These are phyloP conservation scores for Balaeniceps rex DNA, from an alignment of 2,113 vertebrate genomes.

Conservation along the genomic window DNA sequence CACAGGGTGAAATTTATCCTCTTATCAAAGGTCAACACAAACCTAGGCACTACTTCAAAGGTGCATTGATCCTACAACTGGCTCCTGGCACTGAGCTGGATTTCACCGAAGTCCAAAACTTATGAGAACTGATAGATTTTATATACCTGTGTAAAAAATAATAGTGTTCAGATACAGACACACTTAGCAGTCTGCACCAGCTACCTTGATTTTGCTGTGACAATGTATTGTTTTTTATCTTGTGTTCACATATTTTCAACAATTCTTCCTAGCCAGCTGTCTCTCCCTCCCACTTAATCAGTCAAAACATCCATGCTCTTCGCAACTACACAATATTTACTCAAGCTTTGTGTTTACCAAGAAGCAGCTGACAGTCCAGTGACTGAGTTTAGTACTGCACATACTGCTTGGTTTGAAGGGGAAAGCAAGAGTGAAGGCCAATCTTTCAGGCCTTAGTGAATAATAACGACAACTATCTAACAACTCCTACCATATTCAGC, in stretches of 20 bases:
- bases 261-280: background rate
- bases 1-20: constrained; percentile 52
- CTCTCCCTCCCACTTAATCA: background rate
- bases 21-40: constrained; percentile 61
- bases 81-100: background rate
- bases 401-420: background rate
- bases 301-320: background rate
- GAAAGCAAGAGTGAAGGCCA: background rate
- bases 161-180: background rate
- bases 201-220: background rate
- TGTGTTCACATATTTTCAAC: background rate
- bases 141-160: background rate
- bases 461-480: background rate
- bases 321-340: background rate
- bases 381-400: background rate
- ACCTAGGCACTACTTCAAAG: constrained; percentile 57
- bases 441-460: background rate
- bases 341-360: background rate
- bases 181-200: background rate
- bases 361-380: background rate
- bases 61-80: constrained; percentile 38
- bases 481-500: background rate
- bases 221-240: background rate
- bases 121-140: background rate
- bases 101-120: background rate